Base-by-base conservation (phyloP, 2,888 invertebrate genomes). In the Himalopsyche tibetana region DNA sequence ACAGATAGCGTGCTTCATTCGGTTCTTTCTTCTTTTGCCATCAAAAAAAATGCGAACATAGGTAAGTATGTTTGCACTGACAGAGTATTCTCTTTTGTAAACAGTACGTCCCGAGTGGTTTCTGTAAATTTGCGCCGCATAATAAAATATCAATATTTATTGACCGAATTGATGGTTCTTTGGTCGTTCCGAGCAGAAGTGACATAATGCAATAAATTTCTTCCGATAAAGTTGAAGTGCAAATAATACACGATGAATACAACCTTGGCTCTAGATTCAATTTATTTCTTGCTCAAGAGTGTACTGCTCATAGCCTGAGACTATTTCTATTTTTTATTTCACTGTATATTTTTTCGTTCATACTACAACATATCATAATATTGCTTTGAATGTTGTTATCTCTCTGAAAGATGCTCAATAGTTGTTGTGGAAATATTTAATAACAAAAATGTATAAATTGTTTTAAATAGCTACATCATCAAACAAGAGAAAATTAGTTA, bases 81-180 rank as follows among this genome's bases (percentile, higher is more conserved):
- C 28, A 74, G 74, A 28, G 74, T 38, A 74, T 74, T 74, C 74
- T 74, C 38, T 15, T 74, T 15, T 28, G 74, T 36, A 36, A 74
- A 74, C 74, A 74, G 28, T 74, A 74, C 74, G 74, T 74, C 74
- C 74, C 74, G 74, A 74, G 74, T 74, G 74, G 74, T 74, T 74
- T 28, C 74, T 74, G 74, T 38, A 74, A 74, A 74, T 74, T 74
- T 74, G 74, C 38, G 74, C 74, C 38, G 38, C 38, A 74, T 74
- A 74, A 74, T 74, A 74, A 74, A 74, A 38, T 74, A 74, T 74
- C 74, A 74, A 74, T 74, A 74, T 74, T 74, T 74, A 74, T 74
- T 74, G 74, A 74, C 74, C 74, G 74, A 74, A 74, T 36, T 38
- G 36, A 36, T 12, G 36, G 74, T 74, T 38, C 74, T 74, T 74